Percentiles rank a stretch among this genome's conserved stretches.
These are phyloP conservation scores for Carpatolechia fugitivella DNA, from an alignment of 2,888 invertebrate species.

Conservation along the genomic window DNA sequence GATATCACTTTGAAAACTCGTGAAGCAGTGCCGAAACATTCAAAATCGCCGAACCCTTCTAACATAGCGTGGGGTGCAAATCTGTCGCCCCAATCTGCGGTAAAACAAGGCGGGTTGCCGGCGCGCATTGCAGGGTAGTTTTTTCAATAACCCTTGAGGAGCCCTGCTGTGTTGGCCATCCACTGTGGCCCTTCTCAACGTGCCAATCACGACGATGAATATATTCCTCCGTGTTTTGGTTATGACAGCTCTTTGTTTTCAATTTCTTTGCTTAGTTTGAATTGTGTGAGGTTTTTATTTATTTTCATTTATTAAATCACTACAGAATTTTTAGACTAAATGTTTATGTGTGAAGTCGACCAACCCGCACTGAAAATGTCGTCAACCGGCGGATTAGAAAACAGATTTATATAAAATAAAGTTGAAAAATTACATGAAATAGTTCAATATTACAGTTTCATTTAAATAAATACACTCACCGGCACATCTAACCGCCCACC, in stretches of 20 bases:
- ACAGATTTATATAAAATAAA: too few relatives aligned
- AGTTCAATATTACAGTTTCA: too few relatives aligned
- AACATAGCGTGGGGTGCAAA: neutral
- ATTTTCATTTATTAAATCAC: too few relatives aligned
- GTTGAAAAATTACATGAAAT: too few relatives aligned
- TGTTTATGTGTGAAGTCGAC: too few relatives aligned
- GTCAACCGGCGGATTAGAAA: too few relatives aligned
- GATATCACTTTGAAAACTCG: too few relatives aligned
- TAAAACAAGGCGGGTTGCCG: slow-evolving; percentile 60
- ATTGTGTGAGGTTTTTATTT: neutral
- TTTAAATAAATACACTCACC: too few relatives aligned
- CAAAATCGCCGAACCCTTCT: neutral
- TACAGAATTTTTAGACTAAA: too few relatives aligned
- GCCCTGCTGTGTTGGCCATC: slow-evolving; percentile 62
- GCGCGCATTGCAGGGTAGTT: slow-evolving; percentile 41
- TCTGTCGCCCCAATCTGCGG: slow-evolving; percentile 45
- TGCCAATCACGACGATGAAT: slow-evolving; percentile 47
- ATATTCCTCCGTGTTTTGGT: slow-evolving; percentile 36
- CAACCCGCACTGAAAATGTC: too few relatives aligned
- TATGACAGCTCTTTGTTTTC: slow-evolving; percentile 41
- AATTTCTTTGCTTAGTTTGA: slow-evolving; percentile 14
- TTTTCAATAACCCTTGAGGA: slow-evolving; percentile 65
- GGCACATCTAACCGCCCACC: too few relatives aligned
- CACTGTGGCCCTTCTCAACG: slow-evolving; percentile 48
- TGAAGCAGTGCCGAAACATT: slow-evolving; percentile 1